Base-by-base conservation (phyloP, 1,140 invertebrate species). In the Eurosta solidaginis region DNA sequence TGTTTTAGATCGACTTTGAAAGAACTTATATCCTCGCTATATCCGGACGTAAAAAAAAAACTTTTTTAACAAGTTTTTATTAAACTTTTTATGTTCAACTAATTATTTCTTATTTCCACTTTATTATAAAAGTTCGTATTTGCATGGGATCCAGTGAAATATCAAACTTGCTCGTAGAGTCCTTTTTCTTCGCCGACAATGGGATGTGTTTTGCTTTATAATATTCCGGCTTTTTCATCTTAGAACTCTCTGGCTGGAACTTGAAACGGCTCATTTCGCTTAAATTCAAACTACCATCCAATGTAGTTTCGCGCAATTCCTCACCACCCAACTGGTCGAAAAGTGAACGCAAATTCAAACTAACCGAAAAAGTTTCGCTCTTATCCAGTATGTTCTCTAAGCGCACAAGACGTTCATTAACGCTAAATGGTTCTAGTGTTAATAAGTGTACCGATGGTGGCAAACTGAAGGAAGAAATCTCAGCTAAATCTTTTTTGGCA, bases 371-470 rank as follows among this genome's bases (percentile, higher is more conserved):
- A 7, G 93, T 93, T 50, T 86, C 85, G 27, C 78, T 80, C n/a
- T 82, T 82, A 40, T 97, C 95, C 80, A 95, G 92, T 63, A 96
- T 91, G 85, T 99, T 96, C 83, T 99, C 97, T 5, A 99, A 89
- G 52, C 97, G 90, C 0, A 98, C 82, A 1, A 98, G 89, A 12
- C 95, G 88, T 17, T 90, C 90, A 1, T 88, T 89, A 1, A 90
- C 91, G 76, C 92, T 92, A 92, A 95, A 96, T 3, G 95, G 94
- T 84, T 98, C 96, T 68, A 98, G 83, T 3, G 96, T 97, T 20
- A 98, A 87, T 47, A 98, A 88, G 81, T 97, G 92, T 0, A 98
- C 91, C 87, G 95, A 94, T 6, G 88, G 83, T 1, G 96, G 96
- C 0, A 98, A 83, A 10, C 88, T 85, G 82, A 91, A 91, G 83